Evolutionary conservation across 1,140 invertebrate species (phyloP).

Genomic region (Drosophila takahashii): DNA sequence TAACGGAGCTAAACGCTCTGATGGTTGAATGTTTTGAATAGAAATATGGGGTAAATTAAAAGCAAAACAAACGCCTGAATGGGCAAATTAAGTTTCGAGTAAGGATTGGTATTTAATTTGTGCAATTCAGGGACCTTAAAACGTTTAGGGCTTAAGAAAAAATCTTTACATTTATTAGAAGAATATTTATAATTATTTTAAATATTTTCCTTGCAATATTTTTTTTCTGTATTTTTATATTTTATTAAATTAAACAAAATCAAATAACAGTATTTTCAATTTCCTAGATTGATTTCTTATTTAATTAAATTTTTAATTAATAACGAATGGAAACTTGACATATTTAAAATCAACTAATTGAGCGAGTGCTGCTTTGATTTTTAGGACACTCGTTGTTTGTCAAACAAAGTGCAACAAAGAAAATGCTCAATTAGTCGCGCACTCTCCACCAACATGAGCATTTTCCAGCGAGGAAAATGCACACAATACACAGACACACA

Average conservation of each 20-base stretch:
- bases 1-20: conserved; percentile 4
- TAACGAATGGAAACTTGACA: not conserved
- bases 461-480: conserved; percentile 30
- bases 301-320: conserved; percentile 4
- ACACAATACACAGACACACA: conserved; percentile 20
- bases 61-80: not conserved
- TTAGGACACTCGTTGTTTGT: conserved; percentile 3
- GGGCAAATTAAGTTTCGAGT: not conserved
- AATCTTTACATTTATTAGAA: too few relatives aligned
- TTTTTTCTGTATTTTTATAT: too few relatives aligned
- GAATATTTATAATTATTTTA: too few relatives aligned
- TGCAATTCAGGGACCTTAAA: not conserved
- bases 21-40: conserved; percentile 1
- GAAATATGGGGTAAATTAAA: not conserved
- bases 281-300: not conserved
- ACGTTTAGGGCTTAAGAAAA: not conserved
- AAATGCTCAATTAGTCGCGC: conserved; percentile 55
- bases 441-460: conserved; percentile 13
- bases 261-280: too few relatives aligned
- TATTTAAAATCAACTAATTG: conserved; percentile 9
- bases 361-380: conserved; percentile 27
- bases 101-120: not conserved
- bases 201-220: too few relatives aligned
- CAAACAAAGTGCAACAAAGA: conserved; percentile 41
- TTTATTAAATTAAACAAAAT: too few relatives aligned